Percentiles rank a stretch among this genome's conserved stretches.
Conservation (phyloP, 1,140 invertebrate species). For the Venustaconcha ellipsiformis region DNA sequence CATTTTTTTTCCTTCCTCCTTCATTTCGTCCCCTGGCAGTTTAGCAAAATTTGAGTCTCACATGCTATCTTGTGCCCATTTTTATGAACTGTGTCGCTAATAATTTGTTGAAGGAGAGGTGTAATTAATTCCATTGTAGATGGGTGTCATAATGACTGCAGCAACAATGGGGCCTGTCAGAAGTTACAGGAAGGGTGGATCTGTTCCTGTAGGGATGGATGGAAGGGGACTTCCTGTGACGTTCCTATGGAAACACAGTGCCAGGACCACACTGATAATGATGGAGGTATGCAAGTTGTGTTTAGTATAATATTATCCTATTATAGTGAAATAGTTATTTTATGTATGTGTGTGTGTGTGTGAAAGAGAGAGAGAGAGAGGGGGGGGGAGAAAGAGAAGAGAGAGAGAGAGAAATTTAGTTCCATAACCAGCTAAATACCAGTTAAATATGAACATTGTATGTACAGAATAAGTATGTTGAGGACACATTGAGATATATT, state of each 20-base stretch:
- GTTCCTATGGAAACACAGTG: slow-evolving; percentile 92
- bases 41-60: background rate
- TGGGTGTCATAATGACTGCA: slow-evolving; percentile 95
- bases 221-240: slow-evolving; percentile 94
- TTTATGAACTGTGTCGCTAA: too few species aligned
- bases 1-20: background rate
- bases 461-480: too few species aligned
- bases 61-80: background rate
- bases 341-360: too few species aligned
- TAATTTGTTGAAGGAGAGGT: slow-evolving; percentile 5
- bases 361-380: too few species aligned
- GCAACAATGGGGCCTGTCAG: slow-evolving; percentile 88
- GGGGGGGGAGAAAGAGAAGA: too few species aligned
- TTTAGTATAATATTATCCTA: too few species aligned
- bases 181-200: slow-evolving; percentile 87
- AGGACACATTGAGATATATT: too few species aligned
- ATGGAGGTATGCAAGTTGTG: slow-evolving; percentile 81
- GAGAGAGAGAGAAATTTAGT: too few species aligned
- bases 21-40: background rate
- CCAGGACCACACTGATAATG: slow-evolving; percentile 93
- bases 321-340: too few species aligned
- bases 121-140: slow-evolving; percentile 74
- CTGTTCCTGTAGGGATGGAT: slow-evolving; percentile 91
- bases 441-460: too few species aligned
- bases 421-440: too few species aligned